These are phyloP conservation scores for Lasioglossum zephyrum DNA, from an alignment of 2,888 invertebrate species.

Conservation along the genomic window DNA sequence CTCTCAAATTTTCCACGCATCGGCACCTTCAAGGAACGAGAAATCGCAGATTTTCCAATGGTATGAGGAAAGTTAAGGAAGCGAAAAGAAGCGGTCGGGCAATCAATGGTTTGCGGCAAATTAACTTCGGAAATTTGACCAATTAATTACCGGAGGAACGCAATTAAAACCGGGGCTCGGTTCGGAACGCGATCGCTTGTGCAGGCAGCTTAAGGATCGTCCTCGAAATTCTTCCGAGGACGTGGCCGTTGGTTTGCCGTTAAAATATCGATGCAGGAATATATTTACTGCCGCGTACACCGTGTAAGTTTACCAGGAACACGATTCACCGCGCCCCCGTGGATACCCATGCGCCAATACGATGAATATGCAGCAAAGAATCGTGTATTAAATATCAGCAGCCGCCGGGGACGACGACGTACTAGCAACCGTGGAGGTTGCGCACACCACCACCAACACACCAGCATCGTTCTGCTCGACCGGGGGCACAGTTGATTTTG, in stretches of 20 bases:
- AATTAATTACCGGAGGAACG: constrained; percentile 20
- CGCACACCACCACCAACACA: not conserved
- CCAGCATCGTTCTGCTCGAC: constrained; percentile 20
- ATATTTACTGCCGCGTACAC: constrained; percentile 72
- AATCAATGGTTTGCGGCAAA: constrained; percentile 7
- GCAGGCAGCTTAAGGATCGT: constrained; percentile 59
- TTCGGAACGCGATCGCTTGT: constrained; percentile 44
- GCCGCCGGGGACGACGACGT: constrained; percentile 64
- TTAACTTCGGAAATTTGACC: constrained; percentile 22
- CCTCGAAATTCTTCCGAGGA: constrained; percentile 53
- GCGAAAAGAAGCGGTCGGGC: not conserved
- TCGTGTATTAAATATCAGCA: constrained; percentile 76
- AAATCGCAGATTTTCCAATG: not conserved
- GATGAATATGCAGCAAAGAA: constrained; percentile 74
- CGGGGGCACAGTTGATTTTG: constrained; percentile 52
- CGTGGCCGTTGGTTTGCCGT: constrained; percentile 59
- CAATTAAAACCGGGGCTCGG: constrained; percentile 20
- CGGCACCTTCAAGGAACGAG: not conserved
- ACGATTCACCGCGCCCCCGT: constrained; percentile 71
- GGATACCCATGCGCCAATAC: constrained; percentile 69
- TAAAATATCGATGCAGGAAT: constrained; percentile 73
- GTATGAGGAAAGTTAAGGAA: not conserved
- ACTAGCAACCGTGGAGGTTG: constrained; percentile 52
- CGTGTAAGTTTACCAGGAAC: constrained; percentile 72
- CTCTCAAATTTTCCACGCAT: too few relatives aligned